Evolutionary conservation across 1,140 invertebrate species (phyloP), one percentile per base, ranked within the genome.

Genomic region (Drosophila gunungcola): DNA sequence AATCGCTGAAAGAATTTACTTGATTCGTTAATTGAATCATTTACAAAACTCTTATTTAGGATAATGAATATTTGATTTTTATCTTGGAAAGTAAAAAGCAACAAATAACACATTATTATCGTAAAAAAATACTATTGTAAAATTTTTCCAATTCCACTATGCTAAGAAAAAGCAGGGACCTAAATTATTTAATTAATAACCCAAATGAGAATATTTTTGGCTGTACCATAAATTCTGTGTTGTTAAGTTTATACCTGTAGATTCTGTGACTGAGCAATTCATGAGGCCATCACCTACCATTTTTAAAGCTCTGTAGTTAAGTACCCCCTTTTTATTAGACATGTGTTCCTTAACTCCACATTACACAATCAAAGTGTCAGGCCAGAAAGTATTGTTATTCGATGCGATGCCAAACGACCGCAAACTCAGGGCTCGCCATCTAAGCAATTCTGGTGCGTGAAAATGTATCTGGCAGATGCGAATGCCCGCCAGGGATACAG

Each of bases 401-500:
- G 52, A 64, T 43, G 39, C 45, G 52, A 64, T 43, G 39, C 39
- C 12, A 38, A 12, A 10, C 32, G 25, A 65, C 70, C 70, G 45
- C 73, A 74, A 52, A 13, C 11, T 34, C 29, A 27, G 9, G 48
- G 16, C 5, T 25, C 27, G 16, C 12, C 54, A 45, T 27, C 29
- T 36, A 64, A 43, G 56, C 48, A 43, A 16, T 56, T 36, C 46
- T 46, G 48, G 25, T 21, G 43, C 46, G 48, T 60, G 80, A 53
- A 65, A 80, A 75, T 75, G 58, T 63, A 75, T 63, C 78, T 77
- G 69, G 21, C 63, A 85, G 65, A 69, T 75, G 52, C 45, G 60
- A 2, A 21, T 53, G 34, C 32, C 27, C 51, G 54, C 39, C 63
- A 80, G 63, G 62, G 63, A 80, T 79, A 79, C 76, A 68, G 12